Base-by-base conservation (phyloP, 2,797 vertebrate species). In the Epinephelus awoara region DNA sequence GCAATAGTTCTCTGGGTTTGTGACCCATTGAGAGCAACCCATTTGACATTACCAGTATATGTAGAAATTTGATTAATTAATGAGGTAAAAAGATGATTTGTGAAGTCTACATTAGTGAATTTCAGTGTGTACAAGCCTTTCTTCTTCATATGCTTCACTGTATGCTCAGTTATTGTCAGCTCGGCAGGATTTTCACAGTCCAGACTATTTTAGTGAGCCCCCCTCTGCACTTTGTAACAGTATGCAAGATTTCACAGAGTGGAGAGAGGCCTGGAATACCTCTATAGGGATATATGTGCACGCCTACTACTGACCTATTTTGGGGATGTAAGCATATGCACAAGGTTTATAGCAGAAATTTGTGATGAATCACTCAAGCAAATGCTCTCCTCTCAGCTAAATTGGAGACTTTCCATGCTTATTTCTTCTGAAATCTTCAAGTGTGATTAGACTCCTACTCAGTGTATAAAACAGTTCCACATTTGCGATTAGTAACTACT, bases 231-330 rank as follows among this genome's bases (percentile, higher is more conserved):
- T 55, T 52, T 51, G 21, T 72, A 72, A 73, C 27, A 59, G 62
- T 49, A 69, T 56, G 63, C 15, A 27, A 71, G 27, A 78, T 83
- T 69, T 34, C 71, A 68, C 8, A 73, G 55, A 74, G 25, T 27
- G 0, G 23, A 8, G 61, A 49, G 49, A 67, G 27, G 17, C 27
- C 62, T 54, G 19, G 65, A 47, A 58, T 50, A 49, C 50, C 23
- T 63, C 46, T 18, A 49, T 54, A n/a, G 0, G 1, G 23, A 17
- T 11, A 12, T 42, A 63, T 67, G 63, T 55, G 12, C 51, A 51
- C 7, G 4, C 15, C 47, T 62, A 56, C 47, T 62, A 56, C 8
- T 72, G 54, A 74, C 12, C 66, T 69, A 74, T 70, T 85, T 72
- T 47, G 6, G 46, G 73, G 58, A 11, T 42, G 40, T 42, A 10